phyloP scores from a whole-genome alignment of 2,113 vertebrate genomes.

The Lynx canadensis region DNA sequence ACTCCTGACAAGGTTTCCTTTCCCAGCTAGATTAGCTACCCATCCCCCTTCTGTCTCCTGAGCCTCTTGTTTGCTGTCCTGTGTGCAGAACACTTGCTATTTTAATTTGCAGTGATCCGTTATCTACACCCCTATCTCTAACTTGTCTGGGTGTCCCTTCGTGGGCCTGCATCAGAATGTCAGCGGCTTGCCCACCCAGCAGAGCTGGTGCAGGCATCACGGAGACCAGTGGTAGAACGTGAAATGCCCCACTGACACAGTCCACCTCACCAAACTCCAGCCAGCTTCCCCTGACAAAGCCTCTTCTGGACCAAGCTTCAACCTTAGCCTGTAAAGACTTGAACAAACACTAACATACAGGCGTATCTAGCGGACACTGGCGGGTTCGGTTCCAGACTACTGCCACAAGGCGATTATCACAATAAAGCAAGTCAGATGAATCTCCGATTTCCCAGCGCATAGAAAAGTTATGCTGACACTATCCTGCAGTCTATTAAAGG shows the following conservation, averaged over 20 bases:
- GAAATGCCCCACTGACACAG: rapidly evolving
- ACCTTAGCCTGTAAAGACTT: not conserved
- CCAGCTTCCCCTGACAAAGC: not conserved
- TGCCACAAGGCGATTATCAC: not conserved
- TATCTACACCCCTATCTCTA: not conserved
- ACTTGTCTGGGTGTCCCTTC: not conserved
- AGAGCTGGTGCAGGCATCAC: not conserved
- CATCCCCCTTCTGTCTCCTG: not conserved
- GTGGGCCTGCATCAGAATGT: not conserved
- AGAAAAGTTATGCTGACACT: not conserved
- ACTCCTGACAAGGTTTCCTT: not conserved
- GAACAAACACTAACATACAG: not conserved
- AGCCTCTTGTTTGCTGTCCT: not conserved
- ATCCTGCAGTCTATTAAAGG: not conserved
- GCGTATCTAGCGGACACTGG: rapidly evolving
- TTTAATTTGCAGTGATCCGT: not conserved
- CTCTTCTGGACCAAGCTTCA: not conserved
- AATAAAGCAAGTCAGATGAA: not conserved
- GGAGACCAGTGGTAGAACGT: rapidly evolving
- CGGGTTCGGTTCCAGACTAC: not conserved
- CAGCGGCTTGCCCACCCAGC: not conserved
- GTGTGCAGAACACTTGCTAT: not conserved
- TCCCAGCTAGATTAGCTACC: not conserved
- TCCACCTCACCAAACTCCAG: not conserved
- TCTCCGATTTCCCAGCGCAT: not conserved